Evolutionary conservation across 2,113 vertebrate genomes (phyloP), one percentile per base, ranked within the genome.

Genomic region (Bombycilla garrulus): DNA sequence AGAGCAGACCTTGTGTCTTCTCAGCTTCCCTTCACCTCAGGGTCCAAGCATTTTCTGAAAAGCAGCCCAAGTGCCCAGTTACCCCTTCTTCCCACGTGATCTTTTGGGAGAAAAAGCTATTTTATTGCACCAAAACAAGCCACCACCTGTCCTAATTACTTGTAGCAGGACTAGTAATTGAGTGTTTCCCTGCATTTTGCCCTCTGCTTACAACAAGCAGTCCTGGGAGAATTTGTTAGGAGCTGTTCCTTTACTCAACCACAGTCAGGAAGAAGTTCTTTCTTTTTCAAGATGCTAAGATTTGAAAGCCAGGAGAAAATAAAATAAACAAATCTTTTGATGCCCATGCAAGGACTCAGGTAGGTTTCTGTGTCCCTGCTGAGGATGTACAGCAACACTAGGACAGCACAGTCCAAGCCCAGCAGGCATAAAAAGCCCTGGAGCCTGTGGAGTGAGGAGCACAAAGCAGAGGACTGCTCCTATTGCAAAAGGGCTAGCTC

Each of bases 11-110:
- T 42, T 5, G 19, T 17, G 15, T 42, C 36, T 79, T 47, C 40
- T 47, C 31, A 6, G 5, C 7, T 5, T 60, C n/a, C 15, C n/a
- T 45, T 53, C 42, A 12, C 48, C 48, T 57, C 47, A 12, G 36
- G 26, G 33, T 10, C 26, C 15, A n/a, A n/a, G 24, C 10, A 45
- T 60, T 24, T 6, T 18, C 60, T 58, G 56, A 26, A 35, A 60
- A 60, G 78, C 3, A 83, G 51, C 29, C 51, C 2, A 1, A 42
- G 15, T 22, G 61, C 8, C 60, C 54, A 42, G 72, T 29, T 54
- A 64, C 17, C 48, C 40, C n/a, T 40, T 45, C 17, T 11, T 76
- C 29, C 40, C 23, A 9, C 0, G 0, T 19, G 21, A 65, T 12
- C 31, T 85, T 60, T 29, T 14, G 9, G 22, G 45, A 15, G 44